These are phyloP conservation scores for Trichosurus vulpecula DNA, from an alignment of 2,797 vertebrate species.

Conservation along the genomic window DNA sequence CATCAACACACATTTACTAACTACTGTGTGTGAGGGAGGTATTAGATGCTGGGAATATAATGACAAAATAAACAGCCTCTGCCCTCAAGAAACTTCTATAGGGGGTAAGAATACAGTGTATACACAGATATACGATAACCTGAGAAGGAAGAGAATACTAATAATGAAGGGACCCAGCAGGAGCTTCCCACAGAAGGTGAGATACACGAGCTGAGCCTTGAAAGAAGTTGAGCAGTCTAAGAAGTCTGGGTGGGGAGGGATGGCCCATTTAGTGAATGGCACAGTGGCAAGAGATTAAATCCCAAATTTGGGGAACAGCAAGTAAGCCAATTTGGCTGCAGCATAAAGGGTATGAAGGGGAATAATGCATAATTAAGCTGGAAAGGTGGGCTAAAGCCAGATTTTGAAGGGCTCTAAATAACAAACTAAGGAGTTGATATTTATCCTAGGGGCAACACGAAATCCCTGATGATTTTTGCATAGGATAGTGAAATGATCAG, in stretches of 20 bases:
- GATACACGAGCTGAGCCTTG: not conserved
- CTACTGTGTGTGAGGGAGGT: not conserved
- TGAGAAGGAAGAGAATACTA: not conserved
- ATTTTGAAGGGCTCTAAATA: not conserved
- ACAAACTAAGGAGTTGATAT: not conserved
- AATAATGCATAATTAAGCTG: not conserved
- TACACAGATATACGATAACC: not conserved
- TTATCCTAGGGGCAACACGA: not conserved
- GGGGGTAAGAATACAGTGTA: not conserved
- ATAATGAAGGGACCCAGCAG: not conserved
- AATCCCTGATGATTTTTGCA: not conserved
- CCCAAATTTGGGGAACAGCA: not conserved
- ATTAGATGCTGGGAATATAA: not conserved
- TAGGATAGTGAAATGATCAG: not conserved
- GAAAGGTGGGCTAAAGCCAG: not conserved
- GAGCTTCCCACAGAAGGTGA: not conserved
- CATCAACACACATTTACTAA: not conserved
- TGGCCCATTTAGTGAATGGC: not conserved
- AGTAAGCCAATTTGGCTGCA: not conserved
- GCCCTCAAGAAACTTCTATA: not conserved
- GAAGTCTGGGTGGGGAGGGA: not conserved
- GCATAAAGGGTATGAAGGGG: not conserved
- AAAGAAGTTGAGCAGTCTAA: not conserved
- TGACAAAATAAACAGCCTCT: not conserved
- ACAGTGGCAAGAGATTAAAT: not conserved